phyloP scores from a whole-genome alignment of 2,113 vertebrate species.

The Neolamprologus hecqui region DNA sequence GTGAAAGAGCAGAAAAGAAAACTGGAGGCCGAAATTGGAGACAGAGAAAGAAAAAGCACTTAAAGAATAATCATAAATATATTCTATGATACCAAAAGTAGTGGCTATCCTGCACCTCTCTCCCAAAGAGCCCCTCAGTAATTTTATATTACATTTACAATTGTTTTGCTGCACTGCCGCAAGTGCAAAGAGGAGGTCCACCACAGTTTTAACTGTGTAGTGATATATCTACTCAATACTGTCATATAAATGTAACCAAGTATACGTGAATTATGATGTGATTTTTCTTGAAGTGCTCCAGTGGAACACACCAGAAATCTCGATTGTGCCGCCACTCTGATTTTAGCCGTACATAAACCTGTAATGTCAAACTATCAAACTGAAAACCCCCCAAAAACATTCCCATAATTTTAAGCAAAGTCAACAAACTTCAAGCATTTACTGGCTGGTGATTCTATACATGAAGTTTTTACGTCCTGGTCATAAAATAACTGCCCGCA shows the following conservation, averaged over 20 bases:
- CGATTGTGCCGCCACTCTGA: background rate
- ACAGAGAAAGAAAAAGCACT: background rate
- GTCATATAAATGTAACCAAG: background rate
- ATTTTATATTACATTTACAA: background rate
- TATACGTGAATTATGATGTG: background rate
- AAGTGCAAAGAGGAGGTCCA: background rate
- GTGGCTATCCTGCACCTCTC: background rate
- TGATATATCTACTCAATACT: background rate
- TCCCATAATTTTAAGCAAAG: background rate
- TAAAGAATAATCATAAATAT: background rate
- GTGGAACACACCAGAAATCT: background rate
- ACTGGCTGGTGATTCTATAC: background rate
- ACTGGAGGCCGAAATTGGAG: background rate
- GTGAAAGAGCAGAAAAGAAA: background rate
- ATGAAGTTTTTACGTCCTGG: background rate
- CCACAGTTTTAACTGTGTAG: background rate
- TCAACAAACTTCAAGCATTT: background rate
- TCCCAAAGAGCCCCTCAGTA: background rate
- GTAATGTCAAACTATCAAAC: background rate
- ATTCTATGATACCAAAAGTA: background rate
- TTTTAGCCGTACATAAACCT: background rate
- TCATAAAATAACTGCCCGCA: background rate
- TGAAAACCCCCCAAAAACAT: fast-evolving
- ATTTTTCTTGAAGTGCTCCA: background rate
- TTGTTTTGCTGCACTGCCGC: background rate